Percentiles rank a stretch among this genome's conserved stretches.
These are phyloP conservation scores for Augiades crinisus DNA, from an alignment of 2,888 invertebrate species.

Conservation along the genomic window DNA sequence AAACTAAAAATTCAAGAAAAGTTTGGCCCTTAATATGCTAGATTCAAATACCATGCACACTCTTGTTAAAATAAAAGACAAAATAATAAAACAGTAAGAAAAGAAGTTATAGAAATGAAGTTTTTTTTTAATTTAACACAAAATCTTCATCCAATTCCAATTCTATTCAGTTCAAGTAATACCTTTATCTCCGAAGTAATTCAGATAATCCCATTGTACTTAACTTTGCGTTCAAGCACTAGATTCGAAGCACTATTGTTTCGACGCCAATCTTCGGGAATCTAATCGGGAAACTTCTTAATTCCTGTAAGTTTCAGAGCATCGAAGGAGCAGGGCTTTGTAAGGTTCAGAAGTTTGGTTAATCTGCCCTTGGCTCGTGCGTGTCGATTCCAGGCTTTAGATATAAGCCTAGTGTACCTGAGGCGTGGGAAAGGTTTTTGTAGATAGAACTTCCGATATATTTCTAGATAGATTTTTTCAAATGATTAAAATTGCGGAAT, in stretches of 20 bases:
- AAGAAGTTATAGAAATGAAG: neutral
- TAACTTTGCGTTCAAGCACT: conserved; percentile 4
- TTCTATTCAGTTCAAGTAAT: neutral
- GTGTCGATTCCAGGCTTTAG: conserved; percentile 1
- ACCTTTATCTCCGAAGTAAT: neutral
- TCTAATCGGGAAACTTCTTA: conserved; percentile 36
- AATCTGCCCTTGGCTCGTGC: conserved; percentile 5
- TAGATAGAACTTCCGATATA: too few species aligned
- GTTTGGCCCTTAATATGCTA: too few species aligned
- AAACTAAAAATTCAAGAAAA: too few species aligned
- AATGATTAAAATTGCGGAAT: too few species aligned
- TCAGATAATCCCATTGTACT: conserved; percentile 4
- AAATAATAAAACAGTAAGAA: neutral
- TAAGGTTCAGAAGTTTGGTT: conserved; percentile 3
- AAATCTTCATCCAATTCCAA: neutral
- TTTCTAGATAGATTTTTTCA: too few species aligned
- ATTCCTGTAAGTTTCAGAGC: conserved; percentile 29
- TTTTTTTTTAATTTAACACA: neutral
- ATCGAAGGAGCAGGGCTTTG: conserved; percentile 8
- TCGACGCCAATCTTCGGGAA: conserved; percentile 22
- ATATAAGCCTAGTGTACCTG: neutral
- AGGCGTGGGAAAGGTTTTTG: too few species aligned
- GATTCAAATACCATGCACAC: too few species aligned
- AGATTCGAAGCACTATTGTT: conserved; percentile 1
- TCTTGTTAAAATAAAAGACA: too few species aligned